phyloP scores from a whole-genome alignment of 2,113 vertebrate species.

The Prionailurus viverrinus region DNA sequence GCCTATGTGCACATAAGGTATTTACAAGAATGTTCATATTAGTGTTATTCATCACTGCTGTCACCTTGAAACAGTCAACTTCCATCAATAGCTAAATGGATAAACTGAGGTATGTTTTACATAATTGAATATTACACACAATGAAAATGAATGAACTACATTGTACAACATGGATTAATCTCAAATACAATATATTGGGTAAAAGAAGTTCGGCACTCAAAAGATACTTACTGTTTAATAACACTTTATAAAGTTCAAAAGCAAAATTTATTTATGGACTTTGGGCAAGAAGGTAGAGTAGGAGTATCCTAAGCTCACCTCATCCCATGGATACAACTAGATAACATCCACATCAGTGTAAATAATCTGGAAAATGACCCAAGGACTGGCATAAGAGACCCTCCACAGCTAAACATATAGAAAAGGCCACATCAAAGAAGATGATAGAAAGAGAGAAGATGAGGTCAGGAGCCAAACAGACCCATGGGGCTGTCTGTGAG shows the following conservation, averaged over 20 bases:
- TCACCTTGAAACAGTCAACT: neutral
- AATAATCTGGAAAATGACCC: neutral
- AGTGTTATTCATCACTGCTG: neutral
- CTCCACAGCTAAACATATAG: neutral
- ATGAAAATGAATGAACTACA: neutral
- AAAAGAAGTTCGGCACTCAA: neutral
- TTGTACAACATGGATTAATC: neutral
- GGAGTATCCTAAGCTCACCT: neutral
- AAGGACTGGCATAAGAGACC: neutral
- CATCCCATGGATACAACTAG: neutral
- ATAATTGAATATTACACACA: neutral
- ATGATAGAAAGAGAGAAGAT: neutral
- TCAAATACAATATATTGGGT: neutral
- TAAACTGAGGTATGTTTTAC: neutral
- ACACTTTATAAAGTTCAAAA: neutral
- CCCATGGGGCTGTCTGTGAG: neutral
- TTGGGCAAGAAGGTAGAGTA: neutral
- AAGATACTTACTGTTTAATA: neutral
- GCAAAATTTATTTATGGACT: neutral
- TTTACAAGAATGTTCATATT: neutral
- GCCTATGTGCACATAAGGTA: neutral
- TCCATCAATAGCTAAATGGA: neutral
- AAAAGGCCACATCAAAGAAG: neutral
- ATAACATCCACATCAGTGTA: neutral
- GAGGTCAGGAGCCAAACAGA: neutral